A percentile compares a stretch with the other conserved stretches of the same genome.
phyloP scores from a whole-genome alignment of 1,140 invertebrate species.

The Metaphire vulgaris region DNA sequence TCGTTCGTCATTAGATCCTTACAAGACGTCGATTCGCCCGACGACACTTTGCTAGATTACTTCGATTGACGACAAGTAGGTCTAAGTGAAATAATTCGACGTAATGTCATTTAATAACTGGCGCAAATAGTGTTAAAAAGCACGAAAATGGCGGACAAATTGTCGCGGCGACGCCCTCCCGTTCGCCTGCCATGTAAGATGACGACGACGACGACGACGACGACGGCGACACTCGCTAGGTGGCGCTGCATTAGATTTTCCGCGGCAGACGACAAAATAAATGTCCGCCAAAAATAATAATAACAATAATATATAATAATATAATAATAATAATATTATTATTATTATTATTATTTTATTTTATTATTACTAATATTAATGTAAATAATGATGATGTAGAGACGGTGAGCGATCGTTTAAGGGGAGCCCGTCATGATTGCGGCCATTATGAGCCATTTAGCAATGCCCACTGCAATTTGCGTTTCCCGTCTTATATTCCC shows the following conservation, averaged over 20 bases:
- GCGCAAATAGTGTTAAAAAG: not conserved
- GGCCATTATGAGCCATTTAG: not conserved
- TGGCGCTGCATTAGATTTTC: too few relatives aligned
- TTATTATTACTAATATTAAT: too few relatives aligned
- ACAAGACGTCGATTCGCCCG: not conserved
- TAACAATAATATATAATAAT: too few relatives aligned
- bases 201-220: not conserved
- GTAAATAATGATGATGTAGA: too few relatives aligned
- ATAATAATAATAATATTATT: too few relatives aligned
- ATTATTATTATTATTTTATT: too few relatives aligned
- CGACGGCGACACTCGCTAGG: not conserved
- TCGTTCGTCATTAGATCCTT: not conserved
- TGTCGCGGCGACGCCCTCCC: not conserved
- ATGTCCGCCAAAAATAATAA: too few relatives aligned
- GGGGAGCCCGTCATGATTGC: not conserved
- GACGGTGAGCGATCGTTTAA: too few relatives aligned
- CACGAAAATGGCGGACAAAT: not conserved
- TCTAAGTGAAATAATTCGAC: not conserved
- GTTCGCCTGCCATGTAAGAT: not conserved
- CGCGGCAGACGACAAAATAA: too few relatives aligned
- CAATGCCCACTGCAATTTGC: not conserved
- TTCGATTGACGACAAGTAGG: not conserved
- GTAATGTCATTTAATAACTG: not conserved
- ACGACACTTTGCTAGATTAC: not conserved
- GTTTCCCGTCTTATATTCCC: not conserved